Evolutionary conservation across 2,888 invertebrate genomes (phyloP), one percentile per base, ranked within the genome.

Genomic region (Chamaedrilus cognettii): DNA sequence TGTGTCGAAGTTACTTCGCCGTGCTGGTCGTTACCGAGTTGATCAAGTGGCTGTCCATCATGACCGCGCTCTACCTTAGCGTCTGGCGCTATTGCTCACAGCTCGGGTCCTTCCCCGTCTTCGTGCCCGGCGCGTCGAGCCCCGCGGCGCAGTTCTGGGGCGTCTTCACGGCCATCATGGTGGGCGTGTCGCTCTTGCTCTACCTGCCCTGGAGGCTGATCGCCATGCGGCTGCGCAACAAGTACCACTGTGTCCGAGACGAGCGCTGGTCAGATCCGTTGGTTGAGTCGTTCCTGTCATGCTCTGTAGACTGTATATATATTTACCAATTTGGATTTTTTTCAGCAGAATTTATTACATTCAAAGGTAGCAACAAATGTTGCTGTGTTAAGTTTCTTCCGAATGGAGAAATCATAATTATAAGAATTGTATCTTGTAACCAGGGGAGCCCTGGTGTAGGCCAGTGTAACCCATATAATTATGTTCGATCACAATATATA

Each of bases 171-270:
- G 60, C 28, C 15, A 67, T 69, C 31, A 33, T 71, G 19, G 0
- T 71, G 1, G 69, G 63, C 26, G 58, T 30, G 3, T 66, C 67
- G 11, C n/a, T 71, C 2, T 5, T 56, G 26, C 5, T 71, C 19
- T 71, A 70, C 49, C 31, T 67, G 49, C 71, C 71, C 7, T n/a
- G 65, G 11, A 71, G 70, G 30, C 11, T 70, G 26, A 4, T 55
- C 26, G 35, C 64, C 11, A 57, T 34, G 5, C 34, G 57, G 28
- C n/a, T 32, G n/a, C 61, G 61, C 23, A 28, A 60, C 31, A 66
- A 63, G 15, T 31, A 55, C 32, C 23, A 49, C 62, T 32, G 28
- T 28, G 23, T 63, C 55, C 15, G 33, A 19, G 65, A 65, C 34
- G 32, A 63, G 26, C 19, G 62, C 52, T 66, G 62, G 66, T 63